Evolutionary conservation across 2,113 vertebrate genomes (phyloP).

Genomic region (Tragelaphus imberbis): DNA sequence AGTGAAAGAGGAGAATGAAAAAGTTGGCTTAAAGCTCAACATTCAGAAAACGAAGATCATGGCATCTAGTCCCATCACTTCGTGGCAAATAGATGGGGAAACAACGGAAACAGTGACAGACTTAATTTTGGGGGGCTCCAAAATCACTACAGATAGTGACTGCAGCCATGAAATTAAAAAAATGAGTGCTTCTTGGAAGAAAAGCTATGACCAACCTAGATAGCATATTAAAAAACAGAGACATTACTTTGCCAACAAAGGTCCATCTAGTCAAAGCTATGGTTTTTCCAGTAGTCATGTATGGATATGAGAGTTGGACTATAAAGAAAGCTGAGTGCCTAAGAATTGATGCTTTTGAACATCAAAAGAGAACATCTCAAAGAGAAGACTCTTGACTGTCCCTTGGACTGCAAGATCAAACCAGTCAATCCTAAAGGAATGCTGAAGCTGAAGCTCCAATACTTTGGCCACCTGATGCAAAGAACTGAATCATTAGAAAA

Average conservation of each 20-base stretch:
- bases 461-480: neutral
- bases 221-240: neutral
- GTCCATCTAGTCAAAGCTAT: neutral
- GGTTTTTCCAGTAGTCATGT: neutral
- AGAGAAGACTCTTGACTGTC: neutral
- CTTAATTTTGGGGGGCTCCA: neutral
- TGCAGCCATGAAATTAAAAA: neutral
- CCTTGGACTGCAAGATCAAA: neutral
- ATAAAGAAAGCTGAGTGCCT: accelerated
- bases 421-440: neutral
- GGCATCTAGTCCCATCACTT: neutral
- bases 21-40: neutral
- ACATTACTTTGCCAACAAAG: neutral
- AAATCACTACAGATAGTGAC: neutral
- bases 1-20: neutral
- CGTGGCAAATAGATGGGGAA: neutral
- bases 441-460: neutral
- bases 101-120: neutral
- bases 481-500: neutral
- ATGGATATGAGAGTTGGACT: neutral
- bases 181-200: neutral
- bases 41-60: neutral
- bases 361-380: no score
- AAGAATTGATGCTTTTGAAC: neutral
- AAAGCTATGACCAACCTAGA: neutral